These are phyloP conservation scores for Esox masquinongy DNA, from an alignment of 2,797 vertebrate genomes.

Conservation along the genomic window DNA sequence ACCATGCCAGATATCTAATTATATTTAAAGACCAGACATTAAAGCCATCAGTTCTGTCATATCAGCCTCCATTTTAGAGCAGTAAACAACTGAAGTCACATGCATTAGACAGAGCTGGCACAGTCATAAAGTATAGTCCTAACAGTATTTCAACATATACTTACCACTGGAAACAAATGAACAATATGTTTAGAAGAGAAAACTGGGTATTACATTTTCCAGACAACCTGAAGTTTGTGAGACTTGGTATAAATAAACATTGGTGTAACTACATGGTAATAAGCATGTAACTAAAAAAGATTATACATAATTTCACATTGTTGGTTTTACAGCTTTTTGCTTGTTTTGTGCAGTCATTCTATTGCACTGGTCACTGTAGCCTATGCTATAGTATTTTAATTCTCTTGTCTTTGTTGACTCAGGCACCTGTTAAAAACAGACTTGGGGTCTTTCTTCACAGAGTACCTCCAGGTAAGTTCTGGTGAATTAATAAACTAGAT, in stretches of 20 bases:
- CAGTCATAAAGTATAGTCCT: neutral
- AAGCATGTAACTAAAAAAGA: neutral
- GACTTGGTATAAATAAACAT: neutral
- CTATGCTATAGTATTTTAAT: neutral
- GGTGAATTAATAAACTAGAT: neutral
- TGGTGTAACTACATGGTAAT: constrained; percentile 9
- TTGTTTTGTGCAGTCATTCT: neutral
- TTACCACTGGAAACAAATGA: constrained; percentile 14
- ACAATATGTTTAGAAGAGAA: neutral
- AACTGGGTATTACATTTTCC: constrained; percentile 5
- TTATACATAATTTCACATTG: neutral
- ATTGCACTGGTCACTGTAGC: neutral
- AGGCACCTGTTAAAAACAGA: constrained; percentile 97
- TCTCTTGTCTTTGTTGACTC: constrained; percentile 35
- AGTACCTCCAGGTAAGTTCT: constrained; percentile 90
- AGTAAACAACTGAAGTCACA: constrained; percentile 41
- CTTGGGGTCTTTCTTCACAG: constrained; percentile 96
- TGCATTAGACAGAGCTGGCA: neutral
- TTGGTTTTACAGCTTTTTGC: neutral
- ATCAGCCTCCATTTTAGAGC: constrained; percentile 33
- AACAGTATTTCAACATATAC: neutral
- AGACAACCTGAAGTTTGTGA: constrained; percentile 6
- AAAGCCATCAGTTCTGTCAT: constrained; percentile 41
- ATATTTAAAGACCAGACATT: constrained; percentile 58
- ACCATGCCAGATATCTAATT: constrained; percentile 61